Evolutionary conservation across 2,113 vertebrate genomes (phyloP).

Genomic region (Fregetta grallaria): DNA sequence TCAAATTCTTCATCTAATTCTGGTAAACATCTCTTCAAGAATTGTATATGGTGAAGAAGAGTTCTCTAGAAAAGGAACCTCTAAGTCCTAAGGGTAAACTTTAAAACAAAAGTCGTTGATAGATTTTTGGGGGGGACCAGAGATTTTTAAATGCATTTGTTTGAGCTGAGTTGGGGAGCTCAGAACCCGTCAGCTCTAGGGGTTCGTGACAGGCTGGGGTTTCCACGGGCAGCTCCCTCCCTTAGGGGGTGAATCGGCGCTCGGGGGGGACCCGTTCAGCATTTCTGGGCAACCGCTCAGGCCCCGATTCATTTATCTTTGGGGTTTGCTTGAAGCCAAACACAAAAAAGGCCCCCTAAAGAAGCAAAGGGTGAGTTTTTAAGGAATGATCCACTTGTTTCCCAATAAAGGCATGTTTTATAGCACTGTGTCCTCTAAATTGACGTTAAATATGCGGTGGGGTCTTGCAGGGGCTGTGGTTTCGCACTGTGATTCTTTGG

Average conservation of each 20-base stretch:
- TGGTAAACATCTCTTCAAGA: not conserved
- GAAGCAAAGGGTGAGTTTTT: not conserved
- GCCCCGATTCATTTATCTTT: not conserved
- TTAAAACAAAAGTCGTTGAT: not conserved
- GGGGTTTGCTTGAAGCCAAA: not conserved
- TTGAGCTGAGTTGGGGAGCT: not conserved
- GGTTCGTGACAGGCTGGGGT: not conserved
- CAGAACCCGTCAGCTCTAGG: not conserved
- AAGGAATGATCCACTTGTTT: not conserved
- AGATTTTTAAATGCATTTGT: not conserved
- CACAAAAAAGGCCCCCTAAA: not conserved
- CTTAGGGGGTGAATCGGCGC: not conserved
- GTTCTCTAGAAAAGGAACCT: not conserved
- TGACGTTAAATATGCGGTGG: not conserved
- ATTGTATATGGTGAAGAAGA: not conserved
- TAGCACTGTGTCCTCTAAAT: not conserved
- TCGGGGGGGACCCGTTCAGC: fast-evolving
- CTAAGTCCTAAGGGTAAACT: not conserved
- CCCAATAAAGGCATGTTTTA: not conserved
- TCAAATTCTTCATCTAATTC: not conserved
- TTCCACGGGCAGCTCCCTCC: not conserved
- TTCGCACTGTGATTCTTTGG: not conserved
- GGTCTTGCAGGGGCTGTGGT: not conserved
- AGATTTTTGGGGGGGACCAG: not conserved
- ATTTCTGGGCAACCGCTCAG: not conserved